These are phyloP conservation scores for Lagopus muta DNA, from an alignment of 2,113 vertebrate species.

Conservation along the genomic window DNA sequence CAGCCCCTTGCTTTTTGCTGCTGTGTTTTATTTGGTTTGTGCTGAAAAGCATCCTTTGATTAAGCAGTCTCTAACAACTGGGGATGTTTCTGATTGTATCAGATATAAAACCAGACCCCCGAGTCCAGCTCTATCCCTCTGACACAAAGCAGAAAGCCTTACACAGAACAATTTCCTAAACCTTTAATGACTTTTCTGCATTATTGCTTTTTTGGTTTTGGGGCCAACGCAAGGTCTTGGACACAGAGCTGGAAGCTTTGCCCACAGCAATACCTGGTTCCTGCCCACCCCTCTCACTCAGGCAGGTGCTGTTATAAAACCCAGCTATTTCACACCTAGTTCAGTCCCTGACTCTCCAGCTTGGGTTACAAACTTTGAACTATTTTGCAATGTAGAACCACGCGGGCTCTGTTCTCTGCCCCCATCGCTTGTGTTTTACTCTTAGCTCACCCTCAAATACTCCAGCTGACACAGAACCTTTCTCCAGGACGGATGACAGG, in stretches of 20 bases:
- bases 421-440: neutral
- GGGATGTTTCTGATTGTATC: constrained; percentile 30
- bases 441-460: fast-evolving
- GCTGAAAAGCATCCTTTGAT: neutral
- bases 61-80: neutral
- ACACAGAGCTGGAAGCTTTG: neutral
- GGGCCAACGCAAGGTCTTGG: neutral
- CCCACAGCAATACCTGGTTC: neutral
- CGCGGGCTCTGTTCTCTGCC: neutral
- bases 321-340: fast-evolving
- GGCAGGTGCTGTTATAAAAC: neutral
- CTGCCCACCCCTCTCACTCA: neutral
- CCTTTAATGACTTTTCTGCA: neutral
- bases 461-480: neutral
- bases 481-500: neutral
- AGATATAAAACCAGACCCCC: neutral
- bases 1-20: neutral
- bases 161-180: neutral
- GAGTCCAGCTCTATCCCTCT: neutral
- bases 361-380: neutral
- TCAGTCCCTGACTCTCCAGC: neutral
- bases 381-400: fast-evolving
- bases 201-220: neutral
- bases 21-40: neutral
- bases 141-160: constrained; percentile 59